Base-by-base conservation (phyloP, 2,797 vertebrate species). In the Petrocephalus sullivani region DNA sequence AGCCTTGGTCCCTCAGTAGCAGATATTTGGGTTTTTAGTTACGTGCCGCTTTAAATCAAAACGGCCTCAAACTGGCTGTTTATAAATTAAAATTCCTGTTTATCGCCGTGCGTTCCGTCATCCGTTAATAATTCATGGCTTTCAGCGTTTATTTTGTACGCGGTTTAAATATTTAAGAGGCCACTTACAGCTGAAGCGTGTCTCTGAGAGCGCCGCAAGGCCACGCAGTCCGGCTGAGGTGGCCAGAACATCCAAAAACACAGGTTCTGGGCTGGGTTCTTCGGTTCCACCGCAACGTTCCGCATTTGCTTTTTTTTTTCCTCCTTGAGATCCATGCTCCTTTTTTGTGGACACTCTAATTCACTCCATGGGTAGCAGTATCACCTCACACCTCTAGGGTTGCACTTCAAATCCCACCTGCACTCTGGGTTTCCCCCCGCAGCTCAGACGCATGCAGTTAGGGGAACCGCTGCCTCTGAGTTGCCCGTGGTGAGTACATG, bases 101-200 rank as follows among this genome's bases (percentile, higher is more conserved):
- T 33, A 21, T 57, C 9, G n/a, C 8, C 21, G 67, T 71, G 51
- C 33, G 10, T 86, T 85, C 51, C 28, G 1, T 28, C 28, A 37
- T 87, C 88, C 88, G 90, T 95, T 91, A 95, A 95, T 95, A 93
- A 94, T 95, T 96, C 91, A 95, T 88, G 64, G 90, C 88, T 86
- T 93, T 91, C 87, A 90, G 91, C 92, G 94, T 94, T 93, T 94
- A 94, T 95, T 94, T 93, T 91, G 92, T 94, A 91, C 91, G 91
- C 91, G 91, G 92, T 87, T 95, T 96, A 92, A 92, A 95, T 91
- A 95, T 95, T 95, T 95, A 94, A 95, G 92, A 91, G 91, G 89
- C 88, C 90, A 89, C 91, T 93, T 93, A 91, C 92, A 91, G 93
- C 93, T 91, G 90, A 94, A 92, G 90, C 53, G 12, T 82, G 41